Conservation (phyloP, 2,113 vertebrate species). For the Hippocampus barbouri region DNA sequence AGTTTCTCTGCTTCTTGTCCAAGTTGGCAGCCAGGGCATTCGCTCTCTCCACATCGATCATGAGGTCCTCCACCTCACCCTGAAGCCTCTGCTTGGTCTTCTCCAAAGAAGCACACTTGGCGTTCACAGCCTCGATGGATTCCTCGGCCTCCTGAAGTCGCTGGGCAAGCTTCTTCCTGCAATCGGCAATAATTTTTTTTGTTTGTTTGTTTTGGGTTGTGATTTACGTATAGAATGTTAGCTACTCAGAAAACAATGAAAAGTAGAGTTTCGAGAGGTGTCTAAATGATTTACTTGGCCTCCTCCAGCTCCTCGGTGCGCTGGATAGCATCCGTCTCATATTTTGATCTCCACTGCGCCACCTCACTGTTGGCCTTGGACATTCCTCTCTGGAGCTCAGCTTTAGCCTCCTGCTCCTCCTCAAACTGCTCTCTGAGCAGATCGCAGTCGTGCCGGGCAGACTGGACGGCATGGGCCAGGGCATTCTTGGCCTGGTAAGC, state of each 20-base stretch:
- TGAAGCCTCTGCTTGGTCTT: constrained; percentile 74
- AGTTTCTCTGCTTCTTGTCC: constrained; percentile 72
- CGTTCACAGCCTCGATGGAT: constrained; percentile 67
- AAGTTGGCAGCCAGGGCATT: constrained; percentile 67
- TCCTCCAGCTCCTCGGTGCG: constrained; percentile 82
- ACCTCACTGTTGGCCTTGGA: constrained; percentile 86
- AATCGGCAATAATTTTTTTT: neutral
- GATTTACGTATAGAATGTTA: neutral
- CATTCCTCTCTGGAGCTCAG: constrained; percentile 77
- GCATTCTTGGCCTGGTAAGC: constrained; percentile 80
- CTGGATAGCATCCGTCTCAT: constrained; percentile 83
- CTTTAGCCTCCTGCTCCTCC: constrained; percentile 81
- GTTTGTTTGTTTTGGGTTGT: constrained; percentile 14
- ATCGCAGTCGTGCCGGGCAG: constrained; percentile 79
- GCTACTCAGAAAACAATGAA: neutral
- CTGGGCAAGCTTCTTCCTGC: constrained; percentile 72
- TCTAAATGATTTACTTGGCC: constrained; percentile 67
- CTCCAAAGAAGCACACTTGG: constrained; percentile 70
- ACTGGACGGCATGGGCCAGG: constrained; percentile 78
- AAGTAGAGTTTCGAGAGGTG: neutral
- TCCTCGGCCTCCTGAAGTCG: constrained; percentile 71
- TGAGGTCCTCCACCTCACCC: constrained; percentile 70
- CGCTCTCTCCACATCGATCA: constrained; percentile 73
- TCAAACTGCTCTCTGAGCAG: constrained; percentile 81
- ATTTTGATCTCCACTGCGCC: constrained; percentile 82